Evolutionary conservation across 2,797 vertebrate genomes (phyloP).

Genomic region (Anguilla marmorata): DNA sequence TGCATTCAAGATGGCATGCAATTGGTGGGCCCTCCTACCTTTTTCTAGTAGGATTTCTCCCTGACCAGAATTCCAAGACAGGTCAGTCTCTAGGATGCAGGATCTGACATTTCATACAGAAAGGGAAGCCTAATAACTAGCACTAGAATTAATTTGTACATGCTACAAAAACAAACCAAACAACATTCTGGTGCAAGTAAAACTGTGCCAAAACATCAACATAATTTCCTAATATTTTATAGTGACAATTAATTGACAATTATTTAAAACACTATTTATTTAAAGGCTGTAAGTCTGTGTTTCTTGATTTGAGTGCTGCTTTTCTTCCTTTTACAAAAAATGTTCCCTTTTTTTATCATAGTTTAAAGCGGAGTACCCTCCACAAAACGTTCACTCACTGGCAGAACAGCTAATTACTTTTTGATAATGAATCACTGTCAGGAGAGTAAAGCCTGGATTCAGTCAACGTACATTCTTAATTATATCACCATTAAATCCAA

Average conservation of each 20-base stretch:
- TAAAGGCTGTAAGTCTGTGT: not conserved
- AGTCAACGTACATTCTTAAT: not conserved
- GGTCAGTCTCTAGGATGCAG: not conserved
- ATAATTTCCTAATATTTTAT: not conserved
- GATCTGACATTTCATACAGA: not conserved
- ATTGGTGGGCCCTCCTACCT: not conserved
- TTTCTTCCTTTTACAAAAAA: not conserved
- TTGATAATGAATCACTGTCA: not conserved
- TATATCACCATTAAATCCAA: not conserved
- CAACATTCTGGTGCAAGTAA: not conserved
- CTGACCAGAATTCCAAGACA: not conserved
- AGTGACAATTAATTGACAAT: not conserved
- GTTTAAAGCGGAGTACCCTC: not conserved
- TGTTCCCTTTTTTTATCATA: not conserved
- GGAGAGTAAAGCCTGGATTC: not conserved
- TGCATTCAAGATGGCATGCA: not conserved
- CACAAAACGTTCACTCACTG: not conserved
- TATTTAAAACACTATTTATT: not conserved
- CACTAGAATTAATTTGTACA: not conserved
- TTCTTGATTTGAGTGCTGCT: not conserved
- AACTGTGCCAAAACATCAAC: not conserved
- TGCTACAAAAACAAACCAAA: not conserved
- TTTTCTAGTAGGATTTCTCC: not conserved
- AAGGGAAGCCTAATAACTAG: not conserved
- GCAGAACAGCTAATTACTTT: not conserved